Evolutionary conservation across 2,888 invertebrate genomes (phyloP), one percentile per base, ranked within the genome.

Genomic region (Belgica antarctica): DNA sequence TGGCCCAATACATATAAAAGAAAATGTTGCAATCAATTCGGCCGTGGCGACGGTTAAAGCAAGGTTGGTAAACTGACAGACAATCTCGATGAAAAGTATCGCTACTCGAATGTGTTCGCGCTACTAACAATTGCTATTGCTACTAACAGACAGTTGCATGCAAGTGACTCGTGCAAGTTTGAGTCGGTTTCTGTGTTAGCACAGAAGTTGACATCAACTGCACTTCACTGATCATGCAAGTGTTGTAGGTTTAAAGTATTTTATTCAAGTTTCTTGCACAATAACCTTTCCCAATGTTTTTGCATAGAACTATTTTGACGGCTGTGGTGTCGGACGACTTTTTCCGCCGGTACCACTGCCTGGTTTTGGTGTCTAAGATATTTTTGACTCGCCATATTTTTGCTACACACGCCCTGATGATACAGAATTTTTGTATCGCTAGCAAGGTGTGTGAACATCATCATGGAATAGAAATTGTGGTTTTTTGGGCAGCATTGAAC

Each of bases 1-100:
- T 88, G 94, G 95, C 86, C 94, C 94, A 86, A 93, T 93, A 87
- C 90, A 91, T 89, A 92, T 95, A 88, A 91, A 90, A 88, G 95
- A 96, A 90, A 95, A 95, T 91, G 93, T 94, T 88, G 94, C 94
- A 89, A 93, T 95, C 88, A 94, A 95, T 89, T 94, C 94, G 85
- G 91, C 92, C 89, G 94, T 95, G 88, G 94, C 94, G 86, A 90
- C 93, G 86, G 91, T 95, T 85, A 94, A 94, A 90, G 95, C 95
- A 87, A 94, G 94, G 94, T 91, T 90, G 89, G 90, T 90, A 91
- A 90, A 82, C 78, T 46, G 47, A 59, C 76, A 72, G 71, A 62
- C 68, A 62, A 65, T n/a, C 10, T 52, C 25, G 12, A n/a, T 15
- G 46, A 19, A 22, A 24, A 22, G 10, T 22, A 24, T 27, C 25